Base-by-base conservation (phyloP, 2,797 vertebrate species). In the Betta splendens region DNA sequence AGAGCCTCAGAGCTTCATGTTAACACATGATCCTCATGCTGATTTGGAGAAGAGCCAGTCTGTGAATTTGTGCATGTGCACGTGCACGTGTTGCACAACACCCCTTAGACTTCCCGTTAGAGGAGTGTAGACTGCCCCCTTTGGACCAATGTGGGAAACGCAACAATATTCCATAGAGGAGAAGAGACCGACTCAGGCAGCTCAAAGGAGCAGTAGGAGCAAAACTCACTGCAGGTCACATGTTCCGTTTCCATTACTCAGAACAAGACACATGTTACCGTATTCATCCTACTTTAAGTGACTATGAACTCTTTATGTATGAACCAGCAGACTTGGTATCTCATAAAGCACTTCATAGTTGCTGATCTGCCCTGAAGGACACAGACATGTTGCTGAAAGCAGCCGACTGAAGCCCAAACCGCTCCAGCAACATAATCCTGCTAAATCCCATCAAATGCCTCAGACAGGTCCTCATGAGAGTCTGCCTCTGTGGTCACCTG, bases 1-100 rank as follows among this genome's bases (percentile, higher is more conserved):
- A 6, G 50, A 32, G 23, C 3, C 21, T 38, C 33, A 62, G 75
- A 70, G 40, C 31, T 60, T 47, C 53, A 49, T 23, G 36, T 71
- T 53, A 79, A 83, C 63, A 71, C 69, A 71, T 77, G 59, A 57
- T 43, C 11, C 35, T 58, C 20, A 68, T 65, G 22, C 35, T 59
- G 11, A 66, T 39, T 42, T 44, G 31, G 21, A 49, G 33, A n/a
- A 0, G 2, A 43, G 25, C 54, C 66, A 46, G 12, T 35, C 18
- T 23, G 31, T 64, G 70, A 55, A 59, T 71, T 31, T 50, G 39
- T 56, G 39, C 39, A 33, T 51, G n/a, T 62, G 49, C 63, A 56
- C 29, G 16, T 25, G 37, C 12, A 5, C 7, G 16, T 47, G 17
- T 72, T 72, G 54, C 20, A 44, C 62, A 75, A 75, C 29, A 10